These are phyloP conservation scores for Cheilosia impressa DNA, from an alignment of 2,888 invertebrate genomes.

Conservation along the genomic window DNA sequence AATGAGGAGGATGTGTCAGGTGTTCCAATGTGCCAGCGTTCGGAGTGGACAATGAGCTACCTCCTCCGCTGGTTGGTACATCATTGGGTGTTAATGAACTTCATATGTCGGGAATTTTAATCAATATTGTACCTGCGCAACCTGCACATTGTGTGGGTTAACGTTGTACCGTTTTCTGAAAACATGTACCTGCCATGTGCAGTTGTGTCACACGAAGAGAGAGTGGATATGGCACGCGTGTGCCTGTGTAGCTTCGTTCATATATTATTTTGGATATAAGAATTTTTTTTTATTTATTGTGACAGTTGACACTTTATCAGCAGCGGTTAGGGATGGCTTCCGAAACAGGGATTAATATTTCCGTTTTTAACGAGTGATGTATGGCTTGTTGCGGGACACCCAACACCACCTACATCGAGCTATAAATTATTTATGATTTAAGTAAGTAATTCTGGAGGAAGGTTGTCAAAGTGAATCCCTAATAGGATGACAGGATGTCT, in stretches of 20 bases:
- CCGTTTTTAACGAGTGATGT: conserved; percentile 48
- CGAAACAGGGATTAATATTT: conserved; percentile 60
- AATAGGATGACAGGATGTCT: neutral
- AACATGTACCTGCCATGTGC: conserved; percentile 39
- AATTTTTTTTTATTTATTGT: conserved; percentile 46
- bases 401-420: conserved; percentile 11
- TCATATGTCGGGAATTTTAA: conserved; percentile 68
- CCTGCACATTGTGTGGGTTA: conserved; percentile 60
- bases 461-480: neutral
- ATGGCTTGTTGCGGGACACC: conserved; percentile 7
- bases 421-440: conserved; percentile 44
- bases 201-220: conserved; percentile 2
- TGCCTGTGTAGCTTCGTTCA: conserved; percentile 10
- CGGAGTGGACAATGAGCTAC: conserved; percentile 45
- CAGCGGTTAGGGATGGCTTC: conserved; percentile 45
- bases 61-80: conserved; percentile 45
- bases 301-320: conserved; percentile 40
- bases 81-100: conserved; percentile 72
- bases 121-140: conserved; percentile 37
- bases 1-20: conserved; percentile 65
- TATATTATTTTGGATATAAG: conserved; percentile 26
- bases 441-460: too few species aligned
- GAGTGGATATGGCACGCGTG: conserved; percentile 32
- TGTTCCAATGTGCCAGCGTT: conserved; percentile 40
- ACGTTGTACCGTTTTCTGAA: conserved; percentile 31